Evolutionary conservation across 92 coral and sea anemone species (phyloP).

Genomic region (Pocillopora grandis): DNA sequence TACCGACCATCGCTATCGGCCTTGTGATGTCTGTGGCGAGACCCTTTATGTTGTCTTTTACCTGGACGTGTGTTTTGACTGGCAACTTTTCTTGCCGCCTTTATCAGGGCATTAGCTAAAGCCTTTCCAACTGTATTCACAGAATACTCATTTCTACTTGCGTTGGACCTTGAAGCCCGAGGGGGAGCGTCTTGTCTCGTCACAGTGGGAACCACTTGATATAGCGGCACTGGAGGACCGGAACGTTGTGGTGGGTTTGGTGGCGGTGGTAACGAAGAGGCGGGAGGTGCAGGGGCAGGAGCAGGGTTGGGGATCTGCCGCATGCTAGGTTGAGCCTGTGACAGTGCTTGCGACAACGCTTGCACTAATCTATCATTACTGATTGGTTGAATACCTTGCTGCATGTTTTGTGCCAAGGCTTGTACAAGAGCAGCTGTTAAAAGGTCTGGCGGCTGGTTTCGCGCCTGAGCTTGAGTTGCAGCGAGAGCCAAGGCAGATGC

Average conservation of each 20-base stretch:
- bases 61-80: not conserved
- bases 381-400: slow-evolving; percentile 32
- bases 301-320: not conserved
- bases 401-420: slow-evolving; percentile 43
- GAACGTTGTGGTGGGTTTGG: slow-evolving; percentile 8
- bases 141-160: slow-evolving; percentile 5
- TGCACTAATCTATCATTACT: slow-evolving; percentile 32
- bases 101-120: slow-evolving; percentile 36
- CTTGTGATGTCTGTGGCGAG: slow-evolving; percentile 16
- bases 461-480: slow-evolving; percentile 40
- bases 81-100: slow-evolving; percentile 40
- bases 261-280: not conserved
- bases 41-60: not conserved
- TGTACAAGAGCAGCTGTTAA: slow-evolving; percentile 44
- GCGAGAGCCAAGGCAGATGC: slow-evolving; percentile 36
- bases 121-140: slow-evolving; percentile 42
- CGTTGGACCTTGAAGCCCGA: slow-evolving; percentile 24
- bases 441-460: slow-evolving; percentile 38
- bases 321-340: slow-evolving; percentile 18
- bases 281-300: not conserved
- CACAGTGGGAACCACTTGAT: slow-evolving; percentile 28
- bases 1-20: not conserved
- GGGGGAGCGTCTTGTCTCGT: slow-evolving; percentile 5
- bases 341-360: slow-evolving; percentile 38
- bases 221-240: not conserved